These are phyloP conservation scores for Griposia aprilina DNA, from an alignment of 2,888 invertebrate species.

Conservation along the genomic window DNA sequence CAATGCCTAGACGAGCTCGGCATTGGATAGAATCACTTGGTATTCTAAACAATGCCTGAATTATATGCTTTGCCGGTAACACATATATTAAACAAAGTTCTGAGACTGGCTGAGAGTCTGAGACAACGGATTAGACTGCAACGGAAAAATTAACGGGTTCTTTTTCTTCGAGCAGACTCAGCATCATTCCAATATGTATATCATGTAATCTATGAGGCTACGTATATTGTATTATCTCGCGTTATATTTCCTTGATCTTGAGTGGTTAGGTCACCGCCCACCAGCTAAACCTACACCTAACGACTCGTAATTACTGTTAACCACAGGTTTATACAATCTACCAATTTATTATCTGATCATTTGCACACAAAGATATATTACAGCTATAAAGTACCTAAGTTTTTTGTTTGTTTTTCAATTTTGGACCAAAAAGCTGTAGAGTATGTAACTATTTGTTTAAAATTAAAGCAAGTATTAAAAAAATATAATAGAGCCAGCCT, in stretches of 20 bases:
- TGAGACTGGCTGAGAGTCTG: neutral
- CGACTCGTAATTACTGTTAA: constrained; percentile 70
- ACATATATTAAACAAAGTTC: neutral
- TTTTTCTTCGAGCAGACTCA: neutral
- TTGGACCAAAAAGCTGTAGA: neutral
- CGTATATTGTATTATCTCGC: constrained; percentile 48
- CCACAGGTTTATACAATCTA: constrained; percentile 58
- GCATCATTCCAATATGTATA: neutral
- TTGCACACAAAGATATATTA: constrained; percentile 43
- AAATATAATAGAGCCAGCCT: neutral
- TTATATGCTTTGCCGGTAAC: too few relatives aligned
- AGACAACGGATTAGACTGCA: neutral
- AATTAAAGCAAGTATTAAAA: neutral
- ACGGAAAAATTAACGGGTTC: neutral
- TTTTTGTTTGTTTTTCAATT: constrained; percentile 21
- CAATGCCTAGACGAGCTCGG: too few relatives aligned
- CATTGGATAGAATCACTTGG: too few relatives aligned
- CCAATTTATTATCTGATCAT: constrained; percentile 66
- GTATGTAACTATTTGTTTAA: neutral
- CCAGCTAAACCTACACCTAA: constrained; percentile 72
- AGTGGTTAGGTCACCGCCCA: constrained; percentile 72
- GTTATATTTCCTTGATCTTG: constrained; percentile 76
- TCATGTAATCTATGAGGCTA: constrained; percentile 7
- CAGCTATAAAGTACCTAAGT: constrained; percentile 1
- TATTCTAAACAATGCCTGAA: too few relatives aligned